Conservation (phyloP, 2,797 vertebrate genomes). For the Parauchenoglanis punctatus region DNA sequence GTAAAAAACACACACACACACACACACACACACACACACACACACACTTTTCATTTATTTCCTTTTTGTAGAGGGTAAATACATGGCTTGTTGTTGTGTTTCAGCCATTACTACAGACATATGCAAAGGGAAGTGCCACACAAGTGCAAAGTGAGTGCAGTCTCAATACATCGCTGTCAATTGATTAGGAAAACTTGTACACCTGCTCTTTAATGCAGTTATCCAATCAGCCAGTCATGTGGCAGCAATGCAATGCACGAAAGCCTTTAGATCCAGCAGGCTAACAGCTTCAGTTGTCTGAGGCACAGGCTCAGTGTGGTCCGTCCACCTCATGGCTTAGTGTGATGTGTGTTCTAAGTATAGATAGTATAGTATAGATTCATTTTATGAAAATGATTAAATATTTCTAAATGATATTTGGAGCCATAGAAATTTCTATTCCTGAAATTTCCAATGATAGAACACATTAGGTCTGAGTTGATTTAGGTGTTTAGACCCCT, state of each 20-base stretch:
- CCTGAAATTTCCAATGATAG: too few species aligned
- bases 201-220: not conserved
- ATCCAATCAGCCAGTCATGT: not conserved
- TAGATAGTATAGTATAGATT: too few species aligned
- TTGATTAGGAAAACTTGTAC: not conserved
- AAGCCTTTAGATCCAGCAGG: not conserved
- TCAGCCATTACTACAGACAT: slow-evolving; percentile 81
- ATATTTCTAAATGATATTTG: too few species aligned
- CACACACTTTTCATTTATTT: not conserved
- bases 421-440: too few species aligned
- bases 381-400: too few species aligned
- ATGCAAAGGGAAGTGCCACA: slow-evolving; percentile 85
- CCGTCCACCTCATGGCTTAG: not conserved
- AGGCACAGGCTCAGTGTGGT: not conserved
- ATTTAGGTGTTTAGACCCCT: too few species aligned
- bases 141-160: slow-evolving; percentile 88
- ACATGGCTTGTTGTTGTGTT: slow-evolving; percentile 51
- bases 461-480: too few species aligned
- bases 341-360: not conserved
- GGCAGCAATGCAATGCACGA: not conserved
- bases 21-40: not conserved
- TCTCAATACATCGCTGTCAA: not conserved
- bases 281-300: not conserved
- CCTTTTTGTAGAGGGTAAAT: slow-evolving; percentile 50
- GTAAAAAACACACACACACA: slow-evolving; percentile 63